Evolutionary conservation across 2,113 vertebrate species (phyloP).

Genomic region (western clawed frog (Xenopus tropicalis)): DNA sequence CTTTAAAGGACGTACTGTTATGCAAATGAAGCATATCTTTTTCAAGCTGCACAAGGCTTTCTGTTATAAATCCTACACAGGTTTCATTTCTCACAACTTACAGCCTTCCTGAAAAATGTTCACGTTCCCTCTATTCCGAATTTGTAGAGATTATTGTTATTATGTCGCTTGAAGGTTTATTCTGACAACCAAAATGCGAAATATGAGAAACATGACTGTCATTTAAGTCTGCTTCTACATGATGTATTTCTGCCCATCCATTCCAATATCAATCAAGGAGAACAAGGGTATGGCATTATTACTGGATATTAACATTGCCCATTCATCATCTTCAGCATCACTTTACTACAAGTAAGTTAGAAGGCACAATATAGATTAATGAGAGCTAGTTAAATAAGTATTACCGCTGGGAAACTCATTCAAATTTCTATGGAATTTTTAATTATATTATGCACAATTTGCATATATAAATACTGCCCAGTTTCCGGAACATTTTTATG

Average conservation of each 20-base stretch:
- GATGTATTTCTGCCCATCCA: slow-evolving; percentile 8
- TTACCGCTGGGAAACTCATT: background rate
- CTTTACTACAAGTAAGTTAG: slow-evolving; percentile 4
- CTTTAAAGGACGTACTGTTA: slow-evolving; percentile 4
- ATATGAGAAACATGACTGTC: slow-evolving; percentile 8
- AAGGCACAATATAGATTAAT: slow-evolving; percentile 1
- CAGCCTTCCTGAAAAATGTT: background rate
- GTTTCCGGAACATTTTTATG: too few species aligned
- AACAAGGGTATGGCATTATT: background rate
- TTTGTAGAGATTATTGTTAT: slow-evolving; percentile 11
- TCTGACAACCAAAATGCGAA: slow-evolving; percentile 9
- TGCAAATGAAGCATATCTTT: background rate
- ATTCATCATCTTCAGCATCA: slow-evolving; percentile 23
- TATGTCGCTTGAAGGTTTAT: slow-evolving; percentile 2
- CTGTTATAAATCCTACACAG: slow-evolving; percentile 5
- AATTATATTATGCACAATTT: background rate
- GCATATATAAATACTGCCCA: too few species aligned
- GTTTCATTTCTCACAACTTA: slow-evolving; percentile 12
- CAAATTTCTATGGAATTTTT: background rate
- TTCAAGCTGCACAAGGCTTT: background rate
- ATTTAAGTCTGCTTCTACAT: background rate
- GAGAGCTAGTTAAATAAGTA: background rate
- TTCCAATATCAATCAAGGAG: slow-evolving; percentile 1
- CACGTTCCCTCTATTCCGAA: slow-evolving; percentile 6
- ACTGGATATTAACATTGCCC: slow-evolving; percentile 7